Evolutionary conservation across 2,113 vertebrate species (phyloP), one percentile per base, ranked within the genome.

Genomic region (Procapra przewalskii): DNA sequence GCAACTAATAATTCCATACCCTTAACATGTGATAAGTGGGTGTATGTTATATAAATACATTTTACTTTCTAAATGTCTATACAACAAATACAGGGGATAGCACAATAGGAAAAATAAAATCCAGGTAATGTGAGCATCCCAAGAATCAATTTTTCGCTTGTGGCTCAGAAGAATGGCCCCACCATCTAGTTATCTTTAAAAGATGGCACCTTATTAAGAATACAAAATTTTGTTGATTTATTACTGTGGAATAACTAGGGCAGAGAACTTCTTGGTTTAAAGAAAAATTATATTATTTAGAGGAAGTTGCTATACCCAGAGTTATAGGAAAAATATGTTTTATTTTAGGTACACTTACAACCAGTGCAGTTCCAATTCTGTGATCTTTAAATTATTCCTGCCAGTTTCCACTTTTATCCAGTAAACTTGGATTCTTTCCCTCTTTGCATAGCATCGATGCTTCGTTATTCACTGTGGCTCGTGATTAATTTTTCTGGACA

Each of bases 401-500:
- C 6, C 21, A 40, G 40, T 52, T 33, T 54, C 43, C 29, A 52
- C 7, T 16, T 62, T 21, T 57, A 19, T 15, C 57, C 5, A 25
- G 50, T 62, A 64, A 86, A 40, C 25, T 79, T 75, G 13, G 17
- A 31, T 45, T 59, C 29, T 64, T 64, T 25, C 7, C 43, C 31
- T 79, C 21, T 27, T 64, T n/a, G 36, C 3, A 55, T 2, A 33
- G 7, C 3, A 8, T 8, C 1, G 0, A 50, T 15, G 31, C 17
- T 57, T 19, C 29, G 1, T 43, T 59, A 29, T 29, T n/a, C 54
- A 45, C 23, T 71, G 29, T 19, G 11, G 40, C 15, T 25, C 2
- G 50, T 14, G 11, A 27, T 36, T 7, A 9, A 14, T 45, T 79
- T 64, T 48, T 31, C 84, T 60, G 15, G 27, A 77, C 62, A 54